Percentiles rank a stretch among this genome's conserved stretches.
These are phyloP conservation scores for Gnatocerus cornutus DNA, from an alignment of 2,888 invertebrate species.

Conservation along the genomic window DNA sequence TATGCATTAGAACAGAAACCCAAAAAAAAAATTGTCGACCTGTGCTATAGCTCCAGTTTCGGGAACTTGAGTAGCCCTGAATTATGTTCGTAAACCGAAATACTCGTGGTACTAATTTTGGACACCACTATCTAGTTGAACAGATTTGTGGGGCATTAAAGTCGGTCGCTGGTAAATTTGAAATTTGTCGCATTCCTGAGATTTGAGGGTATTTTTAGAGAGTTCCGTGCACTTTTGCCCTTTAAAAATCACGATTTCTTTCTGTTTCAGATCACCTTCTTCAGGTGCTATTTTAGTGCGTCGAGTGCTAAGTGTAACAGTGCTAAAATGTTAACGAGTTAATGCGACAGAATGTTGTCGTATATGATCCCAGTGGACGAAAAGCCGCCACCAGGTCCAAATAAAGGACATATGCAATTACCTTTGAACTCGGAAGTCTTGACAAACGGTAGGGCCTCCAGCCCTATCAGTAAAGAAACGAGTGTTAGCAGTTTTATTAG, in stretches of 20 bases:
- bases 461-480: conserved; percentile 76
- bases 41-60: too few relatives aligned
- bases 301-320: conserved; percentile 19
- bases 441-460: conserved; percentile 65
- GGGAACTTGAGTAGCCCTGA: too few relatives aligned
- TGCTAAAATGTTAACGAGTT: conserved; percentile 37
- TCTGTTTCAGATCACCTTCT: conserved; percentile 28
- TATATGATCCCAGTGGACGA: conserved; percentile 87
- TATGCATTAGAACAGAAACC: too few relatives aligned
- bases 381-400: conserved; percentile 79
- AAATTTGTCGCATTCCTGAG: background rate
- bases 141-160: conserved; percentile 7
- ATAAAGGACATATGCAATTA: conserved; percentile 67
- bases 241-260: background rate
- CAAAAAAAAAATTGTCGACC: too few relatives aligned
- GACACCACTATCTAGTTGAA: conserved; percentile 1
- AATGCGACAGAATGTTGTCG: conserved; percentile 77
- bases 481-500: conserved; percentile 82
- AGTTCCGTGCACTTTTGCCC: too few relatives aligned
- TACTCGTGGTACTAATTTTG: background rate
- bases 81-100: background rate
- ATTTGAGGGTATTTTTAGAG: background rate
- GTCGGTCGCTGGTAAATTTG: conserved; percentile 6
- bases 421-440: conserved; percentile 66
- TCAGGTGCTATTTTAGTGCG: conserved; percentile 12